Evolutionary conservation across 2,797 vertebrate genomes (phyloP).

Genomic region (Harpagifer antarcticus): DNA sequence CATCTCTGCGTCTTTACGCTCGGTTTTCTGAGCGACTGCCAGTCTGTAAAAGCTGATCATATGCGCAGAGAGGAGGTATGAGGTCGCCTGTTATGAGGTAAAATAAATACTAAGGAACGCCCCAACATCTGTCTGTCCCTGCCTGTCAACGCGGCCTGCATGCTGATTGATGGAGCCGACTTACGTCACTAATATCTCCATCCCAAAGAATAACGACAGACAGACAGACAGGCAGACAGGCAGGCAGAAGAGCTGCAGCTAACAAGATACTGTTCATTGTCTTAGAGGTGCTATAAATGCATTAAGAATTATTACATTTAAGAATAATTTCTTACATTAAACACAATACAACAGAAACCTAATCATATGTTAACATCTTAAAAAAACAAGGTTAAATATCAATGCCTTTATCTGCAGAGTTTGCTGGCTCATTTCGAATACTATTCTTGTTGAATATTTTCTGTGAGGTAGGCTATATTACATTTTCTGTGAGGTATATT

Average conservation of each 20-base stretch:
- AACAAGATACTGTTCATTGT: not conserved
- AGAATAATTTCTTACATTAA: not conserved
- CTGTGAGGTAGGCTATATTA: too few species aligned
- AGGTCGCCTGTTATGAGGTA: conserved; percentile 73
- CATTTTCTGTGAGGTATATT: not conserved
- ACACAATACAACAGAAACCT: not conserved
- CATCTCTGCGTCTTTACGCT: conserved; percentile 61
- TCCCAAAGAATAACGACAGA: conserved; percentile 61
- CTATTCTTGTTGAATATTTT: not conserved
- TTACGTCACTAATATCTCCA: conserved; percentile 84
- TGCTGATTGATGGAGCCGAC: conserved; percentile 78
- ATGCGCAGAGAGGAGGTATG: conserved; percentile 64
- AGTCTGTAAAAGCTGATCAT: conserved; percentile 59
- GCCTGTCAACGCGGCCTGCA: conserved; percentile 70
- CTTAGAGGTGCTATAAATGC: not conserved
- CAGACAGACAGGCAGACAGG: conserved; percentile 25
- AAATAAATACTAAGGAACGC: conserved; percentile 80
- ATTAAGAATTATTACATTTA: not conserved
- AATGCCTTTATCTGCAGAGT: not conserved
- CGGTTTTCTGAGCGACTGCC: conserved; percentile 60
- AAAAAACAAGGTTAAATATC: too few species aligned
- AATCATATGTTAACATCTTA: not conserved
- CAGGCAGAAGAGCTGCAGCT: conserved; percentile 39
- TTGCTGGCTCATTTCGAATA: not conserved
- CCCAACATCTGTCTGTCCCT: conserved; percentile 81